Percentiles rank a stretch among this genome's conserved stretches.
Conservation (phyloP, 2,113 vertebrate genomes). For the Lathamus discolor region DNA sequence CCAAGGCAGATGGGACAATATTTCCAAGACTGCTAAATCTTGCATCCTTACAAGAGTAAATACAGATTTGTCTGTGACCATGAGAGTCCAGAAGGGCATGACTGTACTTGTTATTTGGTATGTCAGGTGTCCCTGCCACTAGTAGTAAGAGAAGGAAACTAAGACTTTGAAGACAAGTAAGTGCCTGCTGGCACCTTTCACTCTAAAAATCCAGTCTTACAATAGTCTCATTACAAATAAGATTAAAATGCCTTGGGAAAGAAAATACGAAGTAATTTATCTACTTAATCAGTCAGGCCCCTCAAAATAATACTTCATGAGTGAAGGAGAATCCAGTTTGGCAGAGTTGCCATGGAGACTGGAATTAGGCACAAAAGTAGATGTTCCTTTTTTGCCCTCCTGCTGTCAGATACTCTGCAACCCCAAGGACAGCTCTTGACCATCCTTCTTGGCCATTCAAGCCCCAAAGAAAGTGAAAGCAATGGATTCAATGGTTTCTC, state of each 20-base stretch:
- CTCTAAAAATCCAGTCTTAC: background rate
- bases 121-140: background rate
- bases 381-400: background rate
- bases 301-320: background rate
- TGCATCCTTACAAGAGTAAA: background rate
- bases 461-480: background rate
- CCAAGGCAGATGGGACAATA: background rate
- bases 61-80: background rate
- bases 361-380: background rate
- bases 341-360: background rate
- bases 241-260: background rate
- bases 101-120: rapidly evolving
- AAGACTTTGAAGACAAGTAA: background rate
- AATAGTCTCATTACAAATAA: background rate
- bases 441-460: background rate
- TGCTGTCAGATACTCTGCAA: background rate
- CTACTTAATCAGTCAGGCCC: background rate
- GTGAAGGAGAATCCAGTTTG: background rate
- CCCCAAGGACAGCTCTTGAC: background rate
- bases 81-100: rapidly evolving
- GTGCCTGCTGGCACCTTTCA: background rate
- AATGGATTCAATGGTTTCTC: background rate
- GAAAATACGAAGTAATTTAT: background rate
- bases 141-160: background rate
- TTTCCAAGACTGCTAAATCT: background rate